Evolutionary conservation across 2,888 invertebrate genomes (phyloP), one percentile per base, ranked within the genome.

Genomic region (Trachelus troglodyta): DNA sequence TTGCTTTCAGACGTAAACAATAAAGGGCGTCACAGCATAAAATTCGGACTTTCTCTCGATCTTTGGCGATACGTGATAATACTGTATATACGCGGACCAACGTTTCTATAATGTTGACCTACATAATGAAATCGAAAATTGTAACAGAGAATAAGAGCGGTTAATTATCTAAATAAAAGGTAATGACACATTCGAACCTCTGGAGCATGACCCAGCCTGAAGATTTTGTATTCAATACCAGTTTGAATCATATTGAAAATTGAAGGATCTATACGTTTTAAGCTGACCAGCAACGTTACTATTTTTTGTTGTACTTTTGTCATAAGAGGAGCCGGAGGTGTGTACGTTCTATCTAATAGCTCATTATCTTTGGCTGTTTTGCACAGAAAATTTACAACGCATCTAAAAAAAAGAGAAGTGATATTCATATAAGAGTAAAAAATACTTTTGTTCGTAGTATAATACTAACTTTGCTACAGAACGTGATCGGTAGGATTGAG

Each of bases 291-390:
- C 76, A 93, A 86, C 9, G 91, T 88, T 34, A 91, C 83, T 69
- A 93, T 85, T 80, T 90, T 90, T 81, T 92, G 91, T 75, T 93
- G 92, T 1, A 89, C 87, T 80, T 83, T 87, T 4, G 92, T 92
- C 91, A 93, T 89, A 40, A 92, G 80, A 9, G 93, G 93, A n/a
- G 92, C 92, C 35, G 92, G 92, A 12, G 92, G 92, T 56, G 91
- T 90, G 79, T 90, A 85, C 75, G 88, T 87, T 34, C 82, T 89
- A 80, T 92, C 92, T 11, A 92, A 83, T 74, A 82, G 81, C 80
- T 91, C 89, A 0, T 83, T 71, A n/a, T 81, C 77, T 73, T 88
- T 83, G 12, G 81, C 78, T 3, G 79, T 76, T 4, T 83, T 79
- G 2, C 78, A 35, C 34, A 88, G 35, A 75, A 85, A 86, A 11